Conservation (phyloP, 2,797 vertebrate genomes). For the Chelonia mydas region DNA sequence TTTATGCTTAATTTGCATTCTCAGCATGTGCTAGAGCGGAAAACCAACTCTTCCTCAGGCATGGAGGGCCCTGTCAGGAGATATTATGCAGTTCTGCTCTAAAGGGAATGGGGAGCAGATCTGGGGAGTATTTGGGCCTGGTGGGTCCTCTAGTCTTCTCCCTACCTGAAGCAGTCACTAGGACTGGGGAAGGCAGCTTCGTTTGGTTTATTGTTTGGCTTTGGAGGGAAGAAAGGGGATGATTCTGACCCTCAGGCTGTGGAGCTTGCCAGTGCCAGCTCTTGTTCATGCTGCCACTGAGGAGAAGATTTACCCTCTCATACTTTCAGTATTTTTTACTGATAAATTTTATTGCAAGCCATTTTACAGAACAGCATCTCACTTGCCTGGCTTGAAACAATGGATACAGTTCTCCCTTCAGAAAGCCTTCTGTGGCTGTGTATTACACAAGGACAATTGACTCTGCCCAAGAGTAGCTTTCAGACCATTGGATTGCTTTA, state of each 20-base stretch:
- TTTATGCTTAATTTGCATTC: not conserved
- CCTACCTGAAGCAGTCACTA: not conserved
- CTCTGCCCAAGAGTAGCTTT: not conserved
- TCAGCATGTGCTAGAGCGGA: not conserved
- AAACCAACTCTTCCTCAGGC: not conserved
- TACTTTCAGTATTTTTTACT: not conserved
- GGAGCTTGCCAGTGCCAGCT: not conserved
- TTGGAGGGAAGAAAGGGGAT: not conserved
- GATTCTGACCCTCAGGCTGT: not conserved
- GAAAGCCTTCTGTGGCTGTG: not conserved
- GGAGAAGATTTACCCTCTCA: not conserved
- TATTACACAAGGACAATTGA: not conserved
- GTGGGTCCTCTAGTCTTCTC: not conserved
- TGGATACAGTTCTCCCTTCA: not conserved
- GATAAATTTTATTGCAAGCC: not conserved
- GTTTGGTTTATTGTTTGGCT: not conserved
- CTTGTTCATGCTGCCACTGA: not conserved
- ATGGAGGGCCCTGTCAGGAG: not conserved
- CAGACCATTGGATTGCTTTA: not conserved
- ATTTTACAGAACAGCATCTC: not conserved
- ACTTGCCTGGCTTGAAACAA: not conserved
- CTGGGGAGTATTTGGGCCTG: not conserved
- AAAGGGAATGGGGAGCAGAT: not conserved
- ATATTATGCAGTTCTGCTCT: not conserved
- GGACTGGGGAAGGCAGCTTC: not conserved